Evolutionary conservation across 2,113 vertebrate genomes (phyloP), one percentile per base, ranked within the genome.

Genomic region (Coptodon bakossiorum): DNA sequence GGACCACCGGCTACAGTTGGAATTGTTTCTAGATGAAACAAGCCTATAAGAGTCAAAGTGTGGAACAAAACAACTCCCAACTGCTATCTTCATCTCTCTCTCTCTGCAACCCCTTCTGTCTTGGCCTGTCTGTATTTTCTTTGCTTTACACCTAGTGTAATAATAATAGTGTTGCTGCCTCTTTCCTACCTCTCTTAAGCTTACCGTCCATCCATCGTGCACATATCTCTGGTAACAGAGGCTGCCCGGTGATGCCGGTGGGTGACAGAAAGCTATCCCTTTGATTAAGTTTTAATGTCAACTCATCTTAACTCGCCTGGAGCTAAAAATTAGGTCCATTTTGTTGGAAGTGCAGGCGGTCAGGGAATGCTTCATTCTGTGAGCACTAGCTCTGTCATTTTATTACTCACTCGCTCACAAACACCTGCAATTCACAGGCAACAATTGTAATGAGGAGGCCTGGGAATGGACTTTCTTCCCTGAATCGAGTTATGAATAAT

Each of bases 231-330:
- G 45, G 53, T 48, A 54, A n/a, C 63, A 29, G 54, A 78, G 11
- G 16, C 19, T 36, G 27, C 54, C 19, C 10, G 7, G 27, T 24
- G 56, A 53, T 24, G 59, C 5, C 2, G 2, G 40, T 19, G 19
- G 78, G 63, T 40, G 76, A 81, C 48, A 82, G 80, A 90, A 89
- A 89, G 38, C 56, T 86, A 73, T 57, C 80, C 40, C 52, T 86
- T 82, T 90, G 83, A 91, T 92, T 86, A 87, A 84, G 90, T 86
- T 91, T 91, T 92, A 92, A 91, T 89, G 81, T 50, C 85, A 48
- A 88, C 11, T 79, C 66, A 81, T 71, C 38, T 59, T 38, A 34
- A 48, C 40, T 19, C 0, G 2, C 5, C n/a, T 48, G 52, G 45
- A 29, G 38, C 80, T 92, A 94, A 91, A 92, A 90, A 93, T 19